A percentile compares a stretch with the other conserved stretches of the same genome.
These are phyloP conservation scores for Tenebrosternarchus preto DNA, from an alignment of 2,113 vertebrate species.

Conservation along the genomic window DNA sequence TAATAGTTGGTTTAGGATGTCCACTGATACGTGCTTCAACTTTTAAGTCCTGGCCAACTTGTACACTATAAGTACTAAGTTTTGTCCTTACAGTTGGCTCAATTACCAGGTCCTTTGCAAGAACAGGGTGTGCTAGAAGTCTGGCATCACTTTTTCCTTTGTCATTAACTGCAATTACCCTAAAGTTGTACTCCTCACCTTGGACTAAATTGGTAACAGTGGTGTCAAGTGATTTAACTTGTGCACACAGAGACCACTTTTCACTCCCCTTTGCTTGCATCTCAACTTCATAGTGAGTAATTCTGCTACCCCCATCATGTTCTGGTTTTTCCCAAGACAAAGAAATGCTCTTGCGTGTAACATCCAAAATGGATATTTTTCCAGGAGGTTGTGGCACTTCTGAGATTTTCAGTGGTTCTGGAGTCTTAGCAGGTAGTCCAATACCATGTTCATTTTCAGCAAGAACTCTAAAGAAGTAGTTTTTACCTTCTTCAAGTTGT, in stretches of 20 bases:
- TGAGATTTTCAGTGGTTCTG: slow-evolving; percentile 90
- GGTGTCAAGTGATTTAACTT: slow-evolving; percentile 88
- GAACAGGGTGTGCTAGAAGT: slow-evolving; percentile 84
- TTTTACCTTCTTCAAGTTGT: slow-evolving; percentile 90
- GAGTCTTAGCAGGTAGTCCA: slow-evolving; percentile 86
- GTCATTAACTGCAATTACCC: slow-evolving; percentile 93
- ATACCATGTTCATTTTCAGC: slow-evolving; percentile 96
- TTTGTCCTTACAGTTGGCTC: slow-evolving; percentile 87
- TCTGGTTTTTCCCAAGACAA: slow-evolving; percentile 92
- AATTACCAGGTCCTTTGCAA: slow-evolving; percentile 92
- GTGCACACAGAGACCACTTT: slow-evolving; percentile 88
- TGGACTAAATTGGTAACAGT: slow-evolving; percentile 85
- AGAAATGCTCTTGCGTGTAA: slow-evolving; percentile 87
- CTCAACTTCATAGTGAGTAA: slow-evolving; percentile 91
- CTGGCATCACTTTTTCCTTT: slow-evolving; percentile 96
- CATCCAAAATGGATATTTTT: slow-evolving; percentile 91
- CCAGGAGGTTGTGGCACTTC: slow-evolving; percentile 97
- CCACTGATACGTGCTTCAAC: slow-evolving; percentile 90
- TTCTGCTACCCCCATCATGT: slow-evolving; percentile 95
- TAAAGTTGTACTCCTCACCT: slow-evolving; percentile 93
- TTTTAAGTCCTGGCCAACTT: slow-evolving; percentile 93
- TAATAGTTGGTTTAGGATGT: slow-evolving; percentile 90
- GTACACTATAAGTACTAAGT: slow-evolving; percentile 85
- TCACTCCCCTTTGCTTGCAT: slow-evolving; percentile 90
- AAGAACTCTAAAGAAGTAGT: slow-evolving; percentile 91